Evolutionary conservation across 2,888 invertebrate species (phyloP).

Genomic region (Phlogophora meticulosa): DNA sequence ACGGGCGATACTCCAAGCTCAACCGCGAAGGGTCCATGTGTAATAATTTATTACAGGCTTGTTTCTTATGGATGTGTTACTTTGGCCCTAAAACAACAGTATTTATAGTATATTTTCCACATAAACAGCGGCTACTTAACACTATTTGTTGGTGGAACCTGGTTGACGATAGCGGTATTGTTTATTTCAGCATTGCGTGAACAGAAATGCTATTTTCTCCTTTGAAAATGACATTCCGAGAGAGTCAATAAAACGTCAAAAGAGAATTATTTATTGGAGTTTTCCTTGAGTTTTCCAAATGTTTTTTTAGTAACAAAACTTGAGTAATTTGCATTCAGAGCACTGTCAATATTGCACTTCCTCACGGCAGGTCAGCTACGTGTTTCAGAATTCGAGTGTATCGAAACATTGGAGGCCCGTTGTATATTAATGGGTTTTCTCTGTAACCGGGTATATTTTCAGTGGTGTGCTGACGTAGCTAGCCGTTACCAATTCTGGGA

Average conservation of each 20-base stretch:
- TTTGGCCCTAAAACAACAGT: conserved; percentile 66
- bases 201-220: conserved; percentile 24
- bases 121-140: conserved; percentile 36
- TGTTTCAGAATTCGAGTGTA: conserved; percentile 17
- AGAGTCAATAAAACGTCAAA: conserved; percentile 39
- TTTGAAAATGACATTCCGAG: conserved; percentile 26
- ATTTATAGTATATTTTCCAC: conserved; percentile 67
- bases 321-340: conserved; percentile 38
- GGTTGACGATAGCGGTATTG: conserved; percentile 18
- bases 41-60: conserved; percentile 86
- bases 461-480: conserved; percentile 23
- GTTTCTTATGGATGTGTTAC: conserved; percentile 71
- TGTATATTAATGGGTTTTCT: conserved; percentile 51
- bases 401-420: conserved; percentile 20
- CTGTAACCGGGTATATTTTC: conserved; percentile 28
- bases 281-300: conserved; percentile 15
- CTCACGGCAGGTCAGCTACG: conserved; percentile 40
- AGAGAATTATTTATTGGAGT: conserved; percentile 19
- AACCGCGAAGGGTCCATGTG: conserved; percentile 84
- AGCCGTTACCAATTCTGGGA: conserved; percentile 7
- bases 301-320: conserved; percentile 35
- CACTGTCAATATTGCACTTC: conserved; percentile 34
- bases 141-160: conserved; percentile 20
- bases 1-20: conserved; percentile 80
- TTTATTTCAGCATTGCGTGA: conserved; percentile 39